Evolutionary conservation across 2,888 invertebrate genomes (phyloP).

Genomic region (Apodemia hepburni): DNA sequence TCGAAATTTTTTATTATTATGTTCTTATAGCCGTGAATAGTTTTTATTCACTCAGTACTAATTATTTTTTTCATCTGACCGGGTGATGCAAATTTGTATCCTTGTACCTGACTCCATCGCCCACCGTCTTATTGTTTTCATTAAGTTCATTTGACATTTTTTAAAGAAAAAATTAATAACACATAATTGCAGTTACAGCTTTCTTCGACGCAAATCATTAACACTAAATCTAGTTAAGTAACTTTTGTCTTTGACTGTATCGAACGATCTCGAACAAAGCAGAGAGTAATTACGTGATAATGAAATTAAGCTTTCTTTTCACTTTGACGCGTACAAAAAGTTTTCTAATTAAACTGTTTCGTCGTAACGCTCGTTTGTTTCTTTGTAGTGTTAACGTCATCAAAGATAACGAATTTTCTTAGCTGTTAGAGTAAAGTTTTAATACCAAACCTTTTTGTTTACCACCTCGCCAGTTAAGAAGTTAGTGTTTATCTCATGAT

Average conservation of each 20-base stretch:
- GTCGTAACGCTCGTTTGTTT: slow-evolving; percentile 32
- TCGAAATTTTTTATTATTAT: too few relatives aligned
- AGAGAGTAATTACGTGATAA: slow-evolving; percentile 46
- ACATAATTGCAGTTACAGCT: not conserved
- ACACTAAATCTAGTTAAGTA: not conserved
- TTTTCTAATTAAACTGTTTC: slow-evolving; percentile 53
- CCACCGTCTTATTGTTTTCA: too few relatives aligned
- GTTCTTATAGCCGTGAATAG: too few relatives aligned
- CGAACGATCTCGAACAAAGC: slow-evolving; percentile 38
- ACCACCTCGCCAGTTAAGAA: too few relatives aligned
- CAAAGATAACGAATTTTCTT: slow-evolving; percentile 2
- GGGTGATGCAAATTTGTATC: too few relatives aligned
- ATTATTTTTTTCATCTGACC: too few relatives aligned
- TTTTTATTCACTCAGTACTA: too few relatives aligned
- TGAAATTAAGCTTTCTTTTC: slow-evolving; percentile 52
- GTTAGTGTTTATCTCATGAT: too few relatives aligned
- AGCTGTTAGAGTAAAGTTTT: not conserved
- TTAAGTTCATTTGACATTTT: not conserved
- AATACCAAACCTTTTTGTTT: not conserved
- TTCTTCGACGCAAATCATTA: not conserved
- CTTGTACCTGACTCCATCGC: too few relatives aligned
- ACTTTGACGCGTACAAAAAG: slow-evolving; percentile 39
- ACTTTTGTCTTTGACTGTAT: slow-evolving; percentile 21
- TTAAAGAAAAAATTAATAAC: not conserved
- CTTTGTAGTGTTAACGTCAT: not conserved